Evolutionary conservation across 2,888 invertebrate genomes (phyloP).

Genomic region (Tinea trinotella): DNA sequence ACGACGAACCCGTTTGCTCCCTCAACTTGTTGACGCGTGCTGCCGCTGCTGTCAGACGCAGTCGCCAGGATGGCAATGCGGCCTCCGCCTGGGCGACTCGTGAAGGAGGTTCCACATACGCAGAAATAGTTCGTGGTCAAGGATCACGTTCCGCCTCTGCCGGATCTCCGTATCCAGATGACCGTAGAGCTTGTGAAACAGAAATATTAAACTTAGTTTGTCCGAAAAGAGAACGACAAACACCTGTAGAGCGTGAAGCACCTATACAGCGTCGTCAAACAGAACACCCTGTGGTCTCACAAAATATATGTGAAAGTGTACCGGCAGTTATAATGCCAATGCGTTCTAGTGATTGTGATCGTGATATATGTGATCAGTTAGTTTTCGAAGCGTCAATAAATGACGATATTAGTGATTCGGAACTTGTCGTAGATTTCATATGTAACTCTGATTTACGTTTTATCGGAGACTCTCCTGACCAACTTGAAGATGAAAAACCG

Average conservation of each 20-base stretch:
- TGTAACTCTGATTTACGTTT: neutral
- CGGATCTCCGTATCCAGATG: neutral
- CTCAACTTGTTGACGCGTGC: slow-evolving; percentile 25
- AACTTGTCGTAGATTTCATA: neutral
- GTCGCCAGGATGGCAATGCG: slow-evolving; percentile 22
- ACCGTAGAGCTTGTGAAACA: neutral
- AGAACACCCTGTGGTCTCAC: slow-evolving; percentile 22
- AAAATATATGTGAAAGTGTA: slow-evolving; percentile 17
- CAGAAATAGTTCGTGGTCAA: slow-evolving; percentile 82
- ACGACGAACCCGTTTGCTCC: slow-evolving; percentile 27
- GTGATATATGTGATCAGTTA: neutral
- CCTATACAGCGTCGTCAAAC: slow-evolving; percentile 6
- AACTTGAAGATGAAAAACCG: neutral
- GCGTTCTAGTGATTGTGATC: neutral
- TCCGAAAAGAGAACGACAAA: neutral
- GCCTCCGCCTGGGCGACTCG: slow-evolving; percentile 26
- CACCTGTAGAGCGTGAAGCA: neutral
- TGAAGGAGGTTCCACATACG: slow-evolving; percentile 80
- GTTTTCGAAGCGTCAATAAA: neutral
- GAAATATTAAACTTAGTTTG: neutral
- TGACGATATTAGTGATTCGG: neutral
- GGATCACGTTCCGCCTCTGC: slow-evolving; percentile 41
- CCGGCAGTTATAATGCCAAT: slow-evolving; percentile 7
- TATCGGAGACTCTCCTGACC: neutral
- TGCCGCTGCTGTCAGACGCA: slow-evolving; percentile 59